Conservation (phyloP, 2,888 invertebrate species). For the Thumatha senex region DNA sequence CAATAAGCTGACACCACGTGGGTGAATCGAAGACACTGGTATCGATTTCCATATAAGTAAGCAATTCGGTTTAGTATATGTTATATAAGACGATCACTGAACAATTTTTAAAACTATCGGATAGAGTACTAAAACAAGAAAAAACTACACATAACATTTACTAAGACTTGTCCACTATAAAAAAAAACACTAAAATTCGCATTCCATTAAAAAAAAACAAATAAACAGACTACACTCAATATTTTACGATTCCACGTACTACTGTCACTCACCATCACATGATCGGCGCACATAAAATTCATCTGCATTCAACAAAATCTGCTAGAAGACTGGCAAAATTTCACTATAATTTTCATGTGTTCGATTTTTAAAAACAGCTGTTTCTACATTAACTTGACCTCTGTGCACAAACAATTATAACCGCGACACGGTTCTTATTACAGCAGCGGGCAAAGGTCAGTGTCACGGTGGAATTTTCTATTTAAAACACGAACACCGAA, state of each 20-base stretch:
- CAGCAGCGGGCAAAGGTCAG: conserved; percentile 41
- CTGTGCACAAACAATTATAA: conserved; percentile 17
- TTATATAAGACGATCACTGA: no score
- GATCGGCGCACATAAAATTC: conserved; percentile 47
- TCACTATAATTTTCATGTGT: conserved; percentile 42
- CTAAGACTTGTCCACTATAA: conserved; percentile 41
- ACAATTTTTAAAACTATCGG: no score
- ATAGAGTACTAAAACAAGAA: background rate
- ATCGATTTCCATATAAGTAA: conserved; percentile 37
- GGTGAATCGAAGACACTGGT: conserved; percentile 12
- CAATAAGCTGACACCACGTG: conserved; percentile 35
- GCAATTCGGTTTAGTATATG: no score
- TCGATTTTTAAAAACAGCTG: conserved; percentile 79
- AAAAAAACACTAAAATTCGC: conserved; percentile 40
- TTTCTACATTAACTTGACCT: conserved; percentile 51
- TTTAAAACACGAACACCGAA: conserved; percentile 5
- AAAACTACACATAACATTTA: conserved; percentile 57
- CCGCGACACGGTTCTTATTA: conserved; percentile 17
- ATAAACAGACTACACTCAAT: conserved; percentile 25
- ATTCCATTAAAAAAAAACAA: conserved; percentile 53
- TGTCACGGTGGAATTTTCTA: conserved; percentile 7
- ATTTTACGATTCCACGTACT: conserved; percentile 45
- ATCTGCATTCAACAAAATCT: conserved; percentile 58
- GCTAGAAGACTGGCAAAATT: conserved; percentile 65
- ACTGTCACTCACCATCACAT: conserved; percentile 77